A percentile compares a stretch with the other conserved stretches of the same genome.
Evolutionary conservation across 2,797 vertebrate genomes (phyloP).

Genomic region (Gallinago nigripennis): DNA sequence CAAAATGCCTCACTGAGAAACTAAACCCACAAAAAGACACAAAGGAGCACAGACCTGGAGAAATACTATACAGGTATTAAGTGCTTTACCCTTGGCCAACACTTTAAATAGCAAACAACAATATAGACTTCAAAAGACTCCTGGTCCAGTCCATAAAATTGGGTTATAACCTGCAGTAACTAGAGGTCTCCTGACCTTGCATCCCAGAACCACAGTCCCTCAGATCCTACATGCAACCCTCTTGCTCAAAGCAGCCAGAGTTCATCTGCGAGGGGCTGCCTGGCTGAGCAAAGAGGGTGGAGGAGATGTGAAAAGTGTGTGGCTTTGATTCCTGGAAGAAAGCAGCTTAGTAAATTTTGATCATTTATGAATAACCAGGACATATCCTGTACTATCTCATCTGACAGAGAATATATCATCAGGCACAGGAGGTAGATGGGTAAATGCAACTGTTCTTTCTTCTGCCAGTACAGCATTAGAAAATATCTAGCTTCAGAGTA

Average conservation of each 20-base stretch:
- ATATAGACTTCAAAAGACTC: not conserved
- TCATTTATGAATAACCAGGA: not conserved
- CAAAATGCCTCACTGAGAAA: not conserved
- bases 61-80: not conserved
- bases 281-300: not conserved
- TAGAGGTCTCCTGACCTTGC: not conserved
- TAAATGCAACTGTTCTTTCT: not conserved
- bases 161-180: not conserved
- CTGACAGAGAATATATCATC: not conserved
- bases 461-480: not conserved
- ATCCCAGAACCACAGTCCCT: not conserved
- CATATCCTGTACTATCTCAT: not conserved
- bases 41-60: not conserved
- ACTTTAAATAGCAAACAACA: not conserved
- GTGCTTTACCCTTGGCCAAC: not conserved
- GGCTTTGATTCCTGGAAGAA: not conserved
- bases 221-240: not conserved
- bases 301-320: not conserved
- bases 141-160: not conserved
- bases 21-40: not conserved
- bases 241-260: not conserved
- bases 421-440: not conserved
- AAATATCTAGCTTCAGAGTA: not conserved
- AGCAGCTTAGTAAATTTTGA: not conserved
- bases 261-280: not conserved